A percentile compares a stretch with the other conserved stretches of the same genome.
These are phyloP conservation scores for Silurus asotus DNA, from an alignment of 2,113 vertebrate species.

Conservation along the genomic window DNA sequence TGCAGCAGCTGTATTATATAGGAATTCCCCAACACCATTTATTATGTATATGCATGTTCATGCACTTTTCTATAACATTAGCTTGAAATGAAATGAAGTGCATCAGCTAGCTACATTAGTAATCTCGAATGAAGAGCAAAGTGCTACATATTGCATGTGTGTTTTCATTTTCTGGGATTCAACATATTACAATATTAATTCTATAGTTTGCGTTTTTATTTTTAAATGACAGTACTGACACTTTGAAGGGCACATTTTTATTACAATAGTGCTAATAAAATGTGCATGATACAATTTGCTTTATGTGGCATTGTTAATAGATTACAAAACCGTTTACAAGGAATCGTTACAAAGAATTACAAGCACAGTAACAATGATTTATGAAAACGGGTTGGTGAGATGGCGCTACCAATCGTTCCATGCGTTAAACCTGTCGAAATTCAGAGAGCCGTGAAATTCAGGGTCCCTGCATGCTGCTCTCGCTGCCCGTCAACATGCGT, in stretches of 20 bases:
- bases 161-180: neutral
- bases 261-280: neutral
- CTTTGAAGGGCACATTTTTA: neutral
- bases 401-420: constrained; percentile 46
- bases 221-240: neutral
- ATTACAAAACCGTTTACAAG: neutral
- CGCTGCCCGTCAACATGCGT: neutral
- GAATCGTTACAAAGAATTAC: neutral
- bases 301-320: neutral
- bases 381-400: neutral
- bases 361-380: neutral
- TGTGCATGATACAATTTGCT: neutral
- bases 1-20: neutral
- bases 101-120: neutral
- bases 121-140: neutral
- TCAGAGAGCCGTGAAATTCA: neutral
- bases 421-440: constrained; percentile 50
- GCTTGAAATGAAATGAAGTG: neutral
- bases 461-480: neutral
- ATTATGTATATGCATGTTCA: neutral
- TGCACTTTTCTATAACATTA: neutral
- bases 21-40: neutral
- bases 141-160: neutral
- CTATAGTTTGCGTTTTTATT: neutral
- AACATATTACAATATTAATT: neutral